A percentile compares a stretch with the other conserved stretches of the same genome.
Evolutionary conservation across 1,140 invertebrate genomes (phyloP).

Genomic region (Periplaneta americana): DNA sequence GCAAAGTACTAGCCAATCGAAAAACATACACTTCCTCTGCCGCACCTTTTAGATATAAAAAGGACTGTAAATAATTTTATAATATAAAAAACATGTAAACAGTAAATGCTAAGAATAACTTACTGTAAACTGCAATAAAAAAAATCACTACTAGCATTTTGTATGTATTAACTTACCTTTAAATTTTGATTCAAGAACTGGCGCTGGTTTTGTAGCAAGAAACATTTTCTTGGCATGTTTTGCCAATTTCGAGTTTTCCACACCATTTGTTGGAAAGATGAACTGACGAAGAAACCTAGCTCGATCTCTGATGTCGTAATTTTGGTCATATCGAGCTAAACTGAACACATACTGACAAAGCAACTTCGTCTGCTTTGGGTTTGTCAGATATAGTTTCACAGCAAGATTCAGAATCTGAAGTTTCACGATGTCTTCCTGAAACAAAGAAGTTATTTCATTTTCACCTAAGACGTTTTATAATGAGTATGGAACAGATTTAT

Average conservation of each 20-base stretch:
- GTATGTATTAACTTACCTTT: no score
- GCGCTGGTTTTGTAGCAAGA: constrained; percentile 88
- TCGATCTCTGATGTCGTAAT: constrained; percentile 96
- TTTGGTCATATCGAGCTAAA: constrained; percentile 94
- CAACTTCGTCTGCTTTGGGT: constrained; percentile 77
- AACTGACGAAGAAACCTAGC: constrained; percentile 81
- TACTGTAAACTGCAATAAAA: no score
- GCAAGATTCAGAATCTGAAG: constrained; percentile 94
- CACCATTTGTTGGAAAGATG: constrained; percentile 56
- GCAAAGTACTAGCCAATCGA: no score
- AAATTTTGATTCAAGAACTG: constrained; percentile 65
- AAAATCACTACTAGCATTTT: no score
- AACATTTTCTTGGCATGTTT: constrained; percentile 81
- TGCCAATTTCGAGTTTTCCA: constrained; percentile 47
- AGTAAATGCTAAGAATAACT: no score
- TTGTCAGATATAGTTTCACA: constrained; percentile 87
- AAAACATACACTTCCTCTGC: no score
- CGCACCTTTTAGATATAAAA: no score
- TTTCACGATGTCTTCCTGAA: constrained; percentile 90
- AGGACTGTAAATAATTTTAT: no score
- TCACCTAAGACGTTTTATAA: no score
- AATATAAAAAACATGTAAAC: no score
- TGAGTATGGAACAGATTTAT: no score
- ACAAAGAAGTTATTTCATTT: no score
- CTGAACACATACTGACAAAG: constrained; percentile 94